Evolutionary conservation across 2,888 invertebrate species (phyloP), one percentile per base, ranked within the genome.

Genomic region (Noctua janthina): DNA sequence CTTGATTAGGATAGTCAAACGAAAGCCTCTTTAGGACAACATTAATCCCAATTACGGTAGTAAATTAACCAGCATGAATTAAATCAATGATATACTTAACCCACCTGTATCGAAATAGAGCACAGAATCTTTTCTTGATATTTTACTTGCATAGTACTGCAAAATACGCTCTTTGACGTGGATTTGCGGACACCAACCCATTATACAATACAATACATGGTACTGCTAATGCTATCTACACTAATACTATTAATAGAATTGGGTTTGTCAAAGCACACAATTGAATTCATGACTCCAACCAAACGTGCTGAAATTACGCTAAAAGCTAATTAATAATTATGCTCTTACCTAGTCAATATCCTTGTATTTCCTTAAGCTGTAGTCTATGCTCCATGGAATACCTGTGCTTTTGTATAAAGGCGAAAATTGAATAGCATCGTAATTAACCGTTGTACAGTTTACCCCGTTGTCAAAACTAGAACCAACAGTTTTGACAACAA

Each of bases 301-400:
- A 39, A 39, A 49, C 67, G 11, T 71, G 7, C 59, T 67, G 51
- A 54, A 39, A 62, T 77, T 39, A n/a, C 67, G 71, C 82, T 82
- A 62, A 82, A 72, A 82, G 82, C 82, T 82, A 76, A 82, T 82
- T 82, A 82, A 82, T 82, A 68, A 82, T 82, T 29, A 82, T 82
- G 23, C 23, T 43, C 39, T 54, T 82, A 76, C 11, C 39, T 46
- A 54, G 46, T 67, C 54, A 76, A 82, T 76, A 82, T 82, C 71
- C 71, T 82, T 72, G 77, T 77, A 51, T 54, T 29, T 82, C 76
- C 82, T 71, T 20, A 17, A 56, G 82, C 62, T 71, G 20, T 29
- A 17, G 51, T 46, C 15, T 35, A 67, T 72, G 46, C 78, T 78
- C 77, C 10, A 51, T 17, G 71, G 81, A 82, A 72, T 82, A 68